These are phyloP conservation scores for Ophion slaviceki DNA, from an alignment of 2,888 invertebrate genomes.

Conservation along the genomic window DNA sequence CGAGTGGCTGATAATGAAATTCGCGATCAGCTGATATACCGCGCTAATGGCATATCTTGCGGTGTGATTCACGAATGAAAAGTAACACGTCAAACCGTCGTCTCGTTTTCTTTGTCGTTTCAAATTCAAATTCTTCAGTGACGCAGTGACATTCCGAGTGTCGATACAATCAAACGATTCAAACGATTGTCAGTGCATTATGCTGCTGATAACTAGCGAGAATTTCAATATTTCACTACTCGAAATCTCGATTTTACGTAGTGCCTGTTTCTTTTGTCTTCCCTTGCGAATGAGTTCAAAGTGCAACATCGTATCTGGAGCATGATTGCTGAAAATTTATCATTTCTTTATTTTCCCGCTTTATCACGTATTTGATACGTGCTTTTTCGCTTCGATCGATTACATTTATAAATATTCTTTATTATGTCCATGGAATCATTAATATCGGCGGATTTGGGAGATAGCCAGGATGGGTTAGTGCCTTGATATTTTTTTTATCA, in stretches of 20 bases:
- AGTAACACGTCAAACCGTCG: background rate
- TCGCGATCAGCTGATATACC: constrained; percentile 16
- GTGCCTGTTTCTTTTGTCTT: background rate
- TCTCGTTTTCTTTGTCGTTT: background rate
- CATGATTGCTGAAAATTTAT: constrained; percentile 34
- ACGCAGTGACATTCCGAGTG: background rate
- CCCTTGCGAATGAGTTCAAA: constrained; percentile 15
- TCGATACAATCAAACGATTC: background rate
- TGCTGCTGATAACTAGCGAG: background rate
- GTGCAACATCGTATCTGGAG: constrained; percentile 24
- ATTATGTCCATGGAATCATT: constrained; percentile 63
- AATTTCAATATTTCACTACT: background rate
- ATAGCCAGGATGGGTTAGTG: constrained; percentile 51
- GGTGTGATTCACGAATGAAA: constrained; percentile 12
- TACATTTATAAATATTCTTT: background rate
- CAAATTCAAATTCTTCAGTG: background rate
- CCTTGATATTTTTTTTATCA: background rate
- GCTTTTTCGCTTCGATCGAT: constrained; percentile 5
- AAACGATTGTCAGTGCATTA: background rate
- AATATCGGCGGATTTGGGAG: constrained; percentile 44
- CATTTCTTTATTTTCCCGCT: background rate
- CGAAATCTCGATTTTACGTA: background rate
- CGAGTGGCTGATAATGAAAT: constrained; percentile 14
- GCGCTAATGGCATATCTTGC: background rate
- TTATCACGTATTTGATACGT: background rate